Percentiles rank a stretch among this genome's conserved stretches.
Evolutionary conservation across 2,797 vertebrate genomes (phyloP).

Genomic region (Phoxinus dragarum): DNA sequence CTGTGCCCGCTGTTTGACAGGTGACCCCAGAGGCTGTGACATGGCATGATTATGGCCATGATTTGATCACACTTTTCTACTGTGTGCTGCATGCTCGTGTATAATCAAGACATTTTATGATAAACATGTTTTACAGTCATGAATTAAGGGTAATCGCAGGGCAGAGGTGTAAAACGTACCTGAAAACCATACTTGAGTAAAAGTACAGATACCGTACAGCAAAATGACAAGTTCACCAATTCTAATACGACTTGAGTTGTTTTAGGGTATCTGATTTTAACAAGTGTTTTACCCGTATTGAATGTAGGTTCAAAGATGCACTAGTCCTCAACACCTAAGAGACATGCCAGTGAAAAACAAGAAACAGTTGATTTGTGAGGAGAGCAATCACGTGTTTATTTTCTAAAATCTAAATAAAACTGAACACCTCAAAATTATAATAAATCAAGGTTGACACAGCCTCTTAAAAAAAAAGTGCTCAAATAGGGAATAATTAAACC

Average conservation of each 20-base stretch:
- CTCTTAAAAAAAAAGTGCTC: not conserved
- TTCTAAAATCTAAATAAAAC: not conserved
- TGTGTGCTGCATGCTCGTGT: slow-evolving; percentile 24
- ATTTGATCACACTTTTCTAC: slow-evolving; percentile 53
- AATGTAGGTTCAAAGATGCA: not conserved
- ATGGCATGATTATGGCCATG: slow-evolving; percentile 37
- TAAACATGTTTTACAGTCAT: slow-evolving; percentile 11
- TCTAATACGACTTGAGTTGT: not conserved
- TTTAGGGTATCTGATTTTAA: not conserved
- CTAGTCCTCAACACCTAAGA: not conserved
- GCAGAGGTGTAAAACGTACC: not conserved
- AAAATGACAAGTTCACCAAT: not conserved
- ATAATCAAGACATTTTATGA: slow-evolving; percentile 58
- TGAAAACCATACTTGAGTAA: not conserved
- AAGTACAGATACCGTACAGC: not conserved
- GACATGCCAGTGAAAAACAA: not conserved
- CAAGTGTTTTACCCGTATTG: not conserved
- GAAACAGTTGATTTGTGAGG: not conserved
- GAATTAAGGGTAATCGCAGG: not conserved
- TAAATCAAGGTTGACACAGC: not conserved
- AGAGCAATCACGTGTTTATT: not conserved
- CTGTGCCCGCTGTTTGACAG: slow-evolving; percentile 42
- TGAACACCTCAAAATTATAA: not conserved
- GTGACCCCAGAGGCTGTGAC: slow-evolving; percentile 44
- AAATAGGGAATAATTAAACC: not conserved